Percentiles rank a stretch among this genome's conserved stretches.
Evolutionary conservation across 1,140 invertebrate genomes (phyloP).

Genomic region (Danaus plexippus): DNA sequence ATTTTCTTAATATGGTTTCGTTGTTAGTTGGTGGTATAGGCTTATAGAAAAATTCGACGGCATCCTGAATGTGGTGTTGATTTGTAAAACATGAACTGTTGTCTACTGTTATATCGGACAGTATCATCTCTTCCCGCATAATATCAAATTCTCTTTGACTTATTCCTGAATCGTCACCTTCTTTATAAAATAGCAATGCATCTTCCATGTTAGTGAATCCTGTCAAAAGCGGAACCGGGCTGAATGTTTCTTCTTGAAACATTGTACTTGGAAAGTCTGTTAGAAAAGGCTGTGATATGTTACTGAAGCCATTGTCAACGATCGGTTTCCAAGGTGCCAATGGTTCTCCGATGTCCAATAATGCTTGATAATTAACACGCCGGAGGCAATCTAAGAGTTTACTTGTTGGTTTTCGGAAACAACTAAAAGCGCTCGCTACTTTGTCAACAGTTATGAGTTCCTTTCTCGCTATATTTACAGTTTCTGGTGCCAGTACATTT

Average conservation of each 20-base stretch:
- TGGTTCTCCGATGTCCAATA: constrained; percentile 76
- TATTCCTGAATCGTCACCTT: constrained; percentile 70
- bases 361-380: constrained; percentile 70
- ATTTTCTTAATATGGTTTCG: constrained; percentile 71
- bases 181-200: constrained; percentile 74
- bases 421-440: constrained; percentile 77
- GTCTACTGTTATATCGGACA: constrained; percentile 73
- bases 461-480: constrained; percentile 71
- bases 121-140: constrained; percentile 75
- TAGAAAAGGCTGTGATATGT: constrained; percentile 77
- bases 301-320: constrained; percentile 79
- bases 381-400: constrained; percentile 79
- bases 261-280: constrained; percentile 75
- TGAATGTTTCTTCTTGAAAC: constrained; percentile 73
- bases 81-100: constrained; percentile 79
- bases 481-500: constrained; percentile 75
- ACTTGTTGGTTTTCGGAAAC: constrained; percentile 75
- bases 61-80: constrained; percentile 79
- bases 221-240: constrained; percentile 78
- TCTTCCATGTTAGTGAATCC: constrained; percentile 87
- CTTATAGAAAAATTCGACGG: constrained; percentile 82
- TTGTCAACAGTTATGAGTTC: constrained; percentile 72
- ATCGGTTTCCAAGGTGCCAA: constrained; percentile 82
- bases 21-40: constrained; percentile 76
- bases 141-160: constrained; percentile 73